These are phyloP conservation scores for Pseudanteris insignis DNA, from an alignment of 2,888 invertebrate species.

Conservation along the genomic window DNA sequence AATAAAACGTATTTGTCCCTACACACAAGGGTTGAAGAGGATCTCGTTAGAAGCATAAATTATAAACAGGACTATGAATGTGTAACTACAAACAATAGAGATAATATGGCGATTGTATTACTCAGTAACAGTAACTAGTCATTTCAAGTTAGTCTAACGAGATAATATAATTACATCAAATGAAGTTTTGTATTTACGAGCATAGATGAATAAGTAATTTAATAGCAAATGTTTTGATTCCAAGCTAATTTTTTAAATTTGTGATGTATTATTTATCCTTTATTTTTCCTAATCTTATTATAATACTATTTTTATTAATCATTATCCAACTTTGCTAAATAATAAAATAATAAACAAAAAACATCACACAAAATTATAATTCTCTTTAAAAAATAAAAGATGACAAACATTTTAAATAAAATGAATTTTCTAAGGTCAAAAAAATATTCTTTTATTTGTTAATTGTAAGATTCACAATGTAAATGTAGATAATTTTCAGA, in stretches of 20 bases:
- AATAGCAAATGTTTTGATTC: too few species aligned
- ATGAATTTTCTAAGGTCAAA: too few species aligned
- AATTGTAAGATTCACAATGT: conserved; percentile 34
- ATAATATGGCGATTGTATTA: conserved; percentile 9
- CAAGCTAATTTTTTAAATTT: too few species aligned
- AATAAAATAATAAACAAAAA: too few species aligned
- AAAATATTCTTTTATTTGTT: conserved; percentile 33
- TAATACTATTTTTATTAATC: neutral
- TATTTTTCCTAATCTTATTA: neutral
- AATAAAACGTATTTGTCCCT: neutral
- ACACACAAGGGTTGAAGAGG: neutral
- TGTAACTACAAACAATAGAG: conserved; percentile 6
- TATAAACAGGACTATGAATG: conserved; percentile 20
- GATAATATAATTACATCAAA: conserved; percentile 5
- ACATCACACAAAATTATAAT: too few species aligned
- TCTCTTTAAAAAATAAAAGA: too few species aligned
- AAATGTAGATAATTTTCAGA: conserved; percentile 22
- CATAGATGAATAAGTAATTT: neutral
- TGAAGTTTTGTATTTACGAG: neutral
- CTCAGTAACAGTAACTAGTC: conserved; percentile 13
- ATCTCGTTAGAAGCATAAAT: conserved; percentile 9
- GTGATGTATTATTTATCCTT: too few species aligned
- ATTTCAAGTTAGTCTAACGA: conserved; percentile 4
- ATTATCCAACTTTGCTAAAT: too few species aligned
- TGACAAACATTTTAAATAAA: too few species aligned